A percentile compares a stretch with the other conserved stretches of the same genome.
phyloP scores from a whole-genome alignment of 2,113 vertebrate species.

The Heterotis niloticus region DNA sequence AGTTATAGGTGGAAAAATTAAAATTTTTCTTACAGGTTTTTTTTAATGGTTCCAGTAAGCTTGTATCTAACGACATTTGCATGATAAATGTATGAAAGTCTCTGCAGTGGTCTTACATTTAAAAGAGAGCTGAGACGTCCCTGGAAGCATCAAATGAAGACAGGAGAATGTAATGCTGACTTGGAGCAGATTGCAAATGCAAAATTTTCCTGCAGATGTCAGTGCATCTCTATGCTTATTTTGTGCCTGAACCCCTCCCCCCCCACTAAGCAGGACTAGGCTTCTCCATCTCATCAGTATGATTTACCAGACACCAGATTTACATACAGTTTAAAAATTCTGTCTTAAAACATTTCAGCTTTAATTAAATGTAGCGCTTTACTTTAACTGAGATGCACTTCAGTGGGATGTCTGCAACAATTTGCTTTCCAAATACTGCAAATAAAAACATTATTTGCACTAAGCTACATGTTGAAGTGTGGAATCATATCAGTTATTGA shows the following conservation, averaged over 20 bases:
- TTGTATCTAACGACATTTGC: not conserved
- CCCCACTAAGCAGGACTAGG: not conserved
- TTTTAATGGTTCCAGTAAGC: too few relatives aligned
- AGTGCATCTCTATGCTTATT: conserved; percentile 37
- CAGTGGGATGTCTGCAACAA: too few relatives aligned
- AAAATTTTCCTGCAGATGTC: conserved; percentile 48
- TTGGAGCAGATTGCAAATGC: conserved; percentile 37
- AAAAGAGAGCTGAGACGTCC: not conserved
- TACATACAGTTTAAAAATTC: not conserved
- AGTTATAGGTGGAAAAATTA: not conserved
- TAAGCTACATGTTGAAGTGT: too few relatives aligned
- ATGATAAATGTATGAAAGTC: not conserved
- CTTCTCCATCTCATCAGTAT: not conserved
- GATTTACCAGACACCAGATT: not conserved
- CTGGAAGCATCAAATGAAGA: too few relatives aligned
- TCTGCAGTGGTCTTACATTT: not conserved
- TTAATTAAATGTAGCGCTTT: too few relatives aligned
- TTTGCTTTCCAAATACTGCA: too few relatives aligned
- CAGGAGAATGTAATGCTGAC: not conserved
- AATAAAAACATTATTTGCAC: too few relatives aligned
- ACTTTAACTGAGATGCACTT: too few relatives aligned
- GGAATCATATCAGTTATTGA: too few relatives aligned
- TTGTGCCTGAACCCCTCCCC: not conserved
- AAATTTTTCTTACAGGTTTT: too few relatives aligned
- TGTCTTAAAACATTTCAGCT: not conserved